Evolutionary conservation across 2,888 invertebrate genomes (phyloP).

Genomic region (Amphimallon solstitiale): DNA sequence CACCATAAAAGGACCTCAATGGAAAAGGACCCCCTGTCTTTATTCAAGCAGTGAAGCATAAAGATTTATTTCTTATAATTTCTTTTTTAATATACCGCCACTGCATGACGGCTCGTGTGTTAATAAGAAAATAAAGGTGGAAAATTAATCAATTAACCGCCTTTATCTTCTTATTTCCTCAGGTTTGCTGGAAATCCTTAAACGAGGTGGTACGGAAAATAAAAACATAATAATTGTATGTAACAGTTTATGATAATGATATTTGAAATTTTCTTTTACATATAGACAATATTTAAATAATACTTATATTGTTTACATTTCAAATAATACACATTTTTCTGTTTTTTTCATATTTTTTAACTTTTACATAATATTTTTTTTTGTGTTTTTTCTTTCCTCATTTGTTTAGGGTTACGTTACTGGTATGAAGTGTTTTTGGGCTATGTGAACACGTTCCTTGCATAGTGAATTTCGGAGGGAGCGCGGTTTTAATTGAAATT

Average conservation of each 20-base stretch:
- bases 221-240: slow-evolving; percentile 22
- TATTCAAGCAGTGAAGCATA: slow-evolving; percentile 40
- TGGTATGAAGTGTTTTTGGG: neutral
- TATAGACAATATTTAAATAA: slow-evolving; percentile 37
- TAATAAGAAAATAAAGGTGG: neutral
- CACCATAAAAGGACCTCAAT: slow-evolving; percentile 41
- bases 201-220: neutral
- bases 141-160: too few relatives aligned
- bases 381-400: neutral
- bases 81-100: neutral
- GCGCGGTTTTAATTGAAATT: too few relatives aligned
- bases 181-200: neutral
- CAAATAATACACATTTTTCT: slow-evolving; percentile 5
- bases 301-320: slow-evolving; percentile 28
- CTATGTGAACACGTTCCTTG: neutral
- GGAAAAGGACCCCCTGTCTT: slow-evolving; percentile 38
- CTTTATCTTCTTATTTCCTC: neutral
- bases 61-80: slow-evolving; percentile 8
- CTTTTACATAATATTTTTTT: slow-evolving; percentile 9
- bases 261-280: slow-evolving; percentile 37
- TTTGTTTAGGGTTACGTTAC: neutral
- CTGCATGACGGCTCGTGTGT: neutral
- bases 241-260: slow-evolving; percentile 40
- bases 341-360: neutral
- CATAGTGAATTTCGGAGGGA: too few relatives aligned